phyloP scores from a whole-genome alignment of 2,113 vertebrate species.

The Prunella himalayana region DNA sequence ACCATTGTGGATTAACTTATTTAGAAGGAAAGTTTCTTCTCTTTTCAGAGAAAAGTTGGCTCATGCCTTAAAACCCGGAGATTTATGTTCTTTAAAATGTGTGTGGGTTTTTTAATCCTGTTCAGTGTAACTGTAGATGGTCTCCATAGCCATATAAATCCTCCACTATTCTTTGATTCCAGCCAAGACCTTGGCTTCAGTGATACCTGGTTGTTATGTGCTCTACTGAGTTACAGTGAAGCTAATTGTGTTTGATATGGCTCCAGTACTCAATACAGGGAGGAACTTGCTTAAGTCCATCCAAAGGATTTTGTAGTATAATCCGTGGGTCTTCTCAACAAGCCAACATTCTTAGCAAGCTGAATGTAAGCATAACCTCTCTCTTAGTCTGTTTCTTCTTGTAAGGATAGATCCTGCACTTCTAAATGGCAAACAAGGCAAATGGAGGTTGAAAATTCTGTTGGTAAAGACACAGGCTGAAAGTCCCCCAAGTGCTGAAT shows the following conservation, averaged over 20 bases:
- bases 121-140: neutral
- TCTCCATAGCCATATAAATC: neutral
- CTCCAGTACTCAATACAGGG: neutral
- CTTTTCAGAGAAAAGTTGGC: neutral
- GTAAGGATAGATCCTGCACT: neutral
- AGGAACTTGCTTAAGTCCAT: neutral
- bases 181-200: neutral
- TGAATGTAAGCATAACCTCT: neutral
- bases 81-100: neutral
- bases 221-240: neutral
- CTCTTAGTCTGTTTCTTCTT: neutral
- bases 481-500: neutral
- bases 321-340: neutral
- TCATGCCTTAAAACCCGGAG: neutral
- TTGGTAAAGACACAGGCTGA: neutral
- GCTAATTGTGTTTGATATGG: neutral
- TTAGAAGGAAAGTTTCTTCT: neutral
- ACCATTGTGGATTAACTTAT: neutral
- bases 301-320: neutral
- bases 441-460: neutral
- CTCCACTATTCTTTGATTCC: neutral
- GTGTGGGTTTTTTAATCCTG: neutral
- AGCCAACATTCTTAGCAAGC: neutral
- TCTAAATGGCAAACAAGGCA: neutral
- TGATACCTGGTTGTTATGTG: neutral